Base-by-base conservation (phyloP, 2,888 invertebrate species). In the Nudaria mundana region DNA sequence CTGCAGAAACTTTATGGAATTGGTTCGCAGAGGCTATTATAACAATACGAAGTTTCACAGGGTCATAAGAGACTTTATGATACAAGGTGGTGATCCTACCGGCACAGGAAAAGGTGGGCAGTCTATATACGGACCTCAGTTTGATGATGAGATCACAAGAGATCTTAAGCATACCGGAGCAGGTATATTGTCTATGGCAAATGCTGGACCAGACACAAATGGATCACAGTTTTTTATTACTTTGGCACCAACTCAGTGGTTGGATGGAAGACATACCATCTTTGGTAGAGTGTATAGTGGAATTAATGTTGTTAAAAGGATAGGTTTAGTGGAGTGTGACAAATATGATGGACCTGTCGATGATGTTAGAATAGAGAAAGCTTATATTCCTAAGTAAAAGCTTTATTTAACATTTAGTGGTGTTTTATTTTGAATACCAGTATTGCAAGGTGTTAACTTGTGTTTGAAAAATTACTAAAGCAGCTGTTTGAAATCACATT, bases 221-320 rank as follows among this genome's bases (percentile, higher is more conserved):
- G 98, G 98, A 2, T 98, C 98, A 18, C 99, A 99, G 77, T 99
- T 99, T 88, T 99, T 99, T 66, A 96, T 99, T 31, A 98, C 98
- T 0, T 82, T 99, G 44, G 98, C 95, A 0, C 98, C 99, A 1
- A 97, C 98, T 0, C 98, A 98, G 66, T 99, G 99, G 98, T 89
- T 99, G 23, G 99, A 99, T 88, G 96, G 97, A 7, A 98, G 98
- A 76, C 99, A 99, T 81, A 92, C 98, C 2, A 98, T 99, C 71
- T 99, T 99, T 85, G 99, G 96, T 57, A 91, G 98, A 52, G 91
- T 98, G 4, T 91, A 94, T 65, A 90, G 92, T 37, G 98, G 98
- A 1, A 97, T 98, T 96, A 90, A 93, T 53, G 96, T 97, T 22
- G 94, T 98, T 0, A 96, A 97, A 71, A 91, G 98, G 66, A 95